Base-by-base conservation (phyloP, 1,140 invertebrate genomes). In the Aphelenchoides avenae region DNA sequence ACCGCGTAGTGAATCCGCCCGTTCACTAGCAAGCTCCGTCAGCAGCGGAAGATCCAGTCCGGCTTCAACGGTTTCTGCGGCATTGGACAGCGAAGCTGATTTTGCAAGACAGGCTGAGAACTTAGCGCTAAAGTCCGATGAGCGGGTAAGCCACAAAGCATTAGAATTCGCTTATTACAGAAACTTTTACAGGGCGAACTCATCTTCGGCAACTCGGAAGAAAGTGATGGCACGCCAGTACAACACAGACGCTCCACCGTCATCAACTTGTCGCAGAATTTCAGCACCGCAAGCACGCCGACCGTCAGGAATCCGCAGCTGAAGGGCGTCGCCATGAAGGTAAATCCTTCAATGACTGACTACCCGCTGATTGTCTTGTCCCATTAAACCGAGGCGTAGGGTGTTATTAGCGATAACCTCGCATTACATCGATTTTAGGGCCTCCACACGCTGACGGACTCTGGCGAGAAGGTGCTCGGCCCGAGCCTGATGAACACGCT, bases 21-120 rank as follows among this genome's bases (percentile, higher is more conserved):
- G 56, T 11, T 76, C 73, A 1, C 67, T 77, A 11, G 69, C 63
- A 13, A 73, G 69, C 40, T 75, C 73, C 5, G 57, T 64, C 2
- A 75, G 71, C 26, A 75, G 71, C 60, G 72, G 71, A 22, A 49
- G 55, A 57, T 57, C 58, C 13, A 63, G 57, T 31, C 60, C 60
- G 7, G 66, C 33, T 29, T 55, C 62, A 1, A 54, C 36, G 20
- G 44, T 42, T 15, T 64, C 61, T n/a, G 20, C 41, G 5, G 71
- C 66, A 9, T 46, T 73, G 20, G 74, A 75, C 43, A 73, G 70
- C 54, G 73, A 75, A 57, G 70, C 72, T 5, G 73, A 75, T 48
- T 73, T 75, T 49, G 75, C 73, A n/a, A 30, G 70, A 48, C 42
- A 77, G 27, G 73, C 75, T 5, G 73, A 75, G 18, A 75, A 75